phyloP scores from a whole-genome alignment of 2,797 vertebrate species.

The Epinephelus malabaricus region DNA sequence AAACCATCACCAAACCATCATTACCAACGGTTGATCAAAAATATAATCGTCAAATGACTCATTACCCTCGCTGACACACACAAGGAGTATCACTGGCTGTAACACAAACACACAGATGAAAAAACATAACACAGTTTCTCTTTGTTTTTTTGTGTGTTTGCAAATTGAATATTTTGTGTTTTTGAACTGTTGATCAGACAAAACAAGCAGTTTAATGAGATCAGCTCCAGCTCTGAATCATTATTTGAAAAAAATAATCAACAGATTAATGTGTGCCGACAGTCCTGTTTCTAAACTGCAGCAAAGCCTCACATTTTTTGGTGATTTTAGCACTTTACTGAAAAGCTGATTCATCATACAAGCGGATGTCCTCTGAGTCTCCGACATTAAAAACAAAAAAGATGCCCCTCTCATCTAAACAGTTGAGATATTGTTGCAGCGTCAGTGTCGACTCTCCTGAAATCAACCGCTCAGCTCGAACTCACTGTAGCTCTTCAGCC shows the following conservation, averaged over 20 bases:
- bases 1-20: not conserved
- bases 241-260: not conserved
- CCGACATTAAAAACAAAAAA: constrained; percentile 5
- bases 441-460: constrained; percentile 44
- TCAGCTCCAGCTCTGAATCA: not conserved
- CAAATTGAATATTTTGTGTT: not conserved
- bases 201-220: not conserved
- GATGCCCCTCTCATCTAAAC: constrained; percentile 16
- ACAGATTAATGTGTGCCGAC: not conserved
- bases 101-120: not conserved
- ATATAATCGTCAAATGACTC: not conserved
- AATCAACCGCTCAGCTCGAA: constrained; percentile 69
- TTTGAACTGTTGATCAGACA: not conserved
- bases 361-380: constrained; percentile 16
- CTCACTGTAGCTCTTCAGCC: constrained; percentile 50
- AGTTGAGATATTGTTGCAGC: constrained; percentile 40
- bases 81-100: not conserved
- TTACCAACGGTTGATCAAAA: not conserved
- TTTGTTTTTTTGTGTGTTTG: not conserved
- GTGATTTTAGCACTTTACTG: constrained; percentile 15
- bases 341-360: constrained; percentile 48
- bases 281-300: not conserved
- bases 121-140: too few species aligned
- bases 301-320: not conserved
- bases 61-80: not conserved